Base-by-base conservation (phyloP, 1,140 invertebrate genomes). In the Rhagoletis zephyria region DNA sequence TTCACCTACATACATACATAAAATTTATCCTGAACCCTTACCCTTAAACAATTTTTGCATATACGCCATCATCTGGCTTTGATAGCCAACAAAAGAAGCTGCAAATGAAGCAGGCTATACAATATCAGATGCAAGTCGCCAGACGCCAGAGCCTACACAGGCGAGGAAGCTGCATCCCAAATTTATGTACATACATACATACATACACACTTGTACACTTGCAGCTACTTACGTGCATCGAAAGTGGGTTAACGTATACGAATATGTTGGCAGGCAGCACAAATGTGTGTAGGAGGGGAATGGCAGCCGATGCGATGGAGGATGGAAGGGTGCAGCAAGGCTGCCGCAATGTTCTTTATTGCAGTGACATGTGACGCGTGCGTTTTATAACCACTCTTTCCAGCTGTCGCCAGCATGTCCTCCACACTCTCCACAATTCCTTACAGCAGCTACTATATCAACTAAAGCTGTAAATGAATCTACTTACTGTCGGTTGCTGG, bases 191-290 rank as follows among this genome's bases (percentile, higher is more conserved):
- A 30, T 30, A 30, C 30, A 30, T 30, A 30, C 30, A 30, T 30
- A 30, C 30, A 30, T 1, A n/a, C 16, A 14, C 30, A 6, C 48
- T 48, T 56, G 56, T 56, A 19, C 14, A 81, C 74, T 81, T 81
- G 45, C 42, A 51, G 48, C 56, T 81, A 81, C 56, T 56, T 81
- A 81, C 74, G 74, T 81, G 7, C 74, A 81, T 30, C 48, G 48
- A 81, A 81, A 81, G 74, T 81, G 74, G 74, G 74, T 81, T 81
- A 81, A 81, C 74, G 74, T 56, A 81, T 81, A 81, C 16, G 48
- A 56, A 56, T 56, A 14, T 56, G n/a, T 56, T 7, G 51, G 51
- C 5, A 56, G 74, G 48, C 42, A 81, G 74, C 10, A 56, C 4
- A 16, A 74, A 40, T 74, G 67, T 74, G 67, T 48, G 42, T 16